Conservation (phyloP, 2,888 invertebrate species). For the Gandaritis pyraliata region DNA sequence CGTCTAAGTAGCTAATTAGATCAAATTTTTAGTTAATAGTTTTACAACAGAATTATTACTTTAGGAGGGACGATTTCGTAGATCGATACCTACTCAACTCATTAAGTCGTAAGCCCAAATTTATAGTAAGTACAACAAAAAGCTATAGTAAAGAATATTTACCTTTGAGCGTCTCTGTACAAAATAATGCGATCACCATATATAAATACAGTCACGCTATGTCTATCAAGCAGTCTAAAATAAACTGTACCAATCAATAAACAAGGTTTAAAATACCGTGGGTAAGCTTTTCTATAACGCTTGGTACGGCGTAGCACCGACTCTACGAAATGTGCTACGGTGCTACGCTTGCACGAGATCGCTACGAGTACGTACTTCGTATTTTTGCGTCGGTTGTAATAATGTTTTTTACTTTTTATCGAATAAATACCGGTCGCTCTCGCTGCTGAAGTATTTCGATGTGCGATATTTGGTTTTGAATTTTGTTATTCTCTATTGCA, state of each 20-base stretch:
- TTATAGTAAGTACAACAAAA: constrained; percentile 24
- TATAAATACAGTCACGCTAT: constrained; percentile 32
- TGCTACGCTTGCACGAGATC: constrained; percentile 30
- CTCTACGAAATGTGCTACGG: constrained; percentile 33
- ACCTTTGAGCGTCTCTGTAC: constrained; percentile 38
- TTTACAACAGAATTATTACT: no score
- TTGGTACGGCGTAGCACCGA: constrained; percentile 38
- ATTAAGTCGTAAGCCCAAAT: constrained; percentile 18
- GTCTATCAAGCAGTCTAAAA: not conserved
- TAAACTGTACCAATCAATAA: not conserved
- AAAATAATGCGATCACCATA: constrained; percentile 33
- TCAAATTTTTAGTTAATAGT: no score
- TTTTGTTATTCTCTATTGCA: not conserved
- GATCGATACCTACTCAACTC: constrained; percentile 2
- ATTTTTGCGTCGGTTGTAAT: constrained; percentile 1
- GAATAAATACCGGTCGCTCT: constrained; percentile 4
- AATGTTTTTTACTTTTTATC: not conserved
- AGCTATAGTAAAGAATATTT: constrained; percentile 37
- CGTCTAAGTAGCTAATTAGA: no score
- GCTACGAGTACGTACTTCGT: constrained; percentile 4
- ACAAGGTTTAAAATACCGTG: constrained; percentile 10
- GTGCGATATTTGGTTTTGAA: not conserved
- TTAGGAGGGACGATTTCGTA: no score
- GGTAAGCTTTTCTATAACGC: constrained; percentile 21
- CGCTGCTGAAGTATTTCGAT: constrained; percentile 3